A percentile compares a stretch with the other conserved stretches of the same genome.
Conservation (phyloP, 1,140 invertebrate genomes). For the Lepidotrigona ventralis region DNA sequence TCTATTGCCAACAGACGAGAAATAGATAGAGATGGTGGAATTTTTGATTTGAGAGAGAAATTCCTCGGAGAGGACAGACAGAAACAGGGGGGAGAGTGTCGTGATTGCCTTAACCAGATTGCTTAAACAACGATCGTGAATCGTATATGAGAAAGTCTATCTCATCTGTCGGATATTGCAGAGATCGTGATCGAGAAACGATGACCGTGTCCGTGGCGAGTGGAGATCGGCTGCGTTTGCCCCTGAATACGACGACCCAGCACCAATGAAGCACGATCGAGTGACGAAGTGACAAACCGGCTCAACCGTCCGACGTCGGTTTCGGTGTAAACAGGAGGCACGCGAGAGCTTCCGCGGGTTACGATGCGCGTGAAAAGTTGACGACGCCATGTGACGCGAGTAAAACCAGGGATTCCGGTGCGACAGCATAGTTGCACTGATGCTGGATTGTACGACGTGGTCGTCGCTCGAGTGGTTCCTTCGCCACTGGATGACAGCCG, state of each 20-base stretch:
- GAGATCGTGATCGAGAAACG: conserved; percentile 4
- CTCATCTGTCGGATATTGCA: conserved; percentile 13
- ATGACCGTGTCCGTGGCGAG: background rate
- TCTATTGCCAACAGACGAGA: background rate
- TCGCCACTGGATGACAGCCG: conserved; percentile 52
- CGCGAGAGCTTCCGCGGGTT: conserved; percentile 7
- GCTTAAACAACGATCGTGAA: no score
- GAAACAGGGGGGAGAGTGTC: background rate
- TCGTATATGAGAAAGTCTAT: conserved; percentile 2
- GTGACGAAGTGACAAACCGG: conserved; percentile 15
- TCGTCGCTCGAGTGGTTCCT: conserved; percentile 44
- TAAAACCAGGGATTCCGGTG: conserved; percentile 17
- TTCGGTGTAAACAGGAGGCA: background rate
- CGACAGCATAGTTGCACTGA: conserved; percentile 32
- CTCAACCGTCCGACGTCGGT: conserved; percentile 2
- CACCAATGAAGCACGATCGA: conserved; percentile 1
- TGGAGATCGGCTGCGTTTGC: background rate
- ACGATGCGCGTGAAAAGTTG: conserved; percentile 47
- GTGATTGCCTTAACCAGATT: background rate
- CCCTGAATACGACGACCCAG: background rate
- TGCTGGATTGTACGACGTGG: conserved; percentile 47
- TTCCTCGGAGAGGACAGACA: no score
- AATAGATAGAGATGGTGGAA: background rate
- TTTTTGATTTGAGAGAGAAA: background rate
- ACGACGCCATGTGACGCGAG: conserved; percentile 48